A percentile compares a stretch with the other conserved stretches of the same genome.
Evolutionary conservation across 2,113 vertebrate genomes (phyloP).

Genomic region (Sporophila hypoxantha): DNA sequence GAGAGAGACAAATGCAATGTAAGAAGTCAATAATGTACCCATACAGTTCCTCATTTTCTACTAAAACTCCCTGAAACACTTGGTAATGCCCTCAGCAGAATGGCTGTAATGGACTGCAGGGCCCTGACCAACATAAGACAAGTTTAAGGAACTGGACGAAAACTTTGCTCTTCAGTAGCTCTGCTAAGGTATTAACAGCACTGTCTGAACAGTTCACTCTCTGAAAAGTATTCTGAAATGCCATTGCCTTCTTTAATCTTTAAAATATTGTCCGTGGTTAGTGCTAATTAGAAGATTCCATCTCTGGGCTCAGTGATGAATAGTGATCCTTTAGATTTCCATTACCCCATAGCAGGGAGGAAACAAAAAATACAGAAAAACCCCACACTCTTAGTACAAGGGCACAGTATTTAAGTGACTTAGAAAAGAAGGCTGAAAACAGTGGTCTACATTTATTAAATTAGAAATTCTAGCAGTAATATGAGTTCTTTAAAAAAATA

Average conservation of each 20-base stretch:
- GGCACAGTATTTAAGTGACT: background rate
- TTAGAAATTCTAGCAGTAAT: background rate
- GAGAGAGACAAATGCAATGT: background rate
- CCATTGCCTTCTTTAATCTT: background rate
- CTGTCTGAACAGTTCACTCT: background rate
- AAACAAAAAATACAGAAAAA: background rate
- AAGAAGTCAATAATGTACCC: background rate
- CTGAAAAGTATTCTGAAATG: background rate
- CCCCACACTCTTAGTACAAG: background rate
- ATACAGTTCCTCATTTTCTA: background rate
- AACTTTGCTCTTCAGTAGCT: background rate
- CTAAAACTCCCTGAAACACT: background rate
- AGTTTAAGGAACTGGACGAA: background rate
- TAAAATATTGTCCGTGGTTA: background rate
- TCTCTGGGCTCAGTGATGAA: background rate
- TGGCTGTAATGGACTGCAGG: background rate
- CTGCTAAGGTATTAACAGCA: background rate
- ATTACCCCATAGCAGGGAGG: background rate
- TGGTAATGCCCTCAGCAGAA: background rate
- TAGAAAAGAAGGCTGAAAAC: background rate
- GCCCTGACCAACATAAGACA: background rate
- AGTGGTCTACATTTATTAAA: background rate
- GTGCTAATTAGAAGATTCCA: constrained; percentile 5
- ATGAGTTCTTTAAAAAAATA: background rate
- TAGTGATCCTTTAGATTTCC: background rate